A percentile compares a stretch with the other conserved stretches of the same genome.
Evolutionary conservation across 2,888 invertebrate species (phyloP).

Genomic region (Metopia argyrocephala): DNA sequence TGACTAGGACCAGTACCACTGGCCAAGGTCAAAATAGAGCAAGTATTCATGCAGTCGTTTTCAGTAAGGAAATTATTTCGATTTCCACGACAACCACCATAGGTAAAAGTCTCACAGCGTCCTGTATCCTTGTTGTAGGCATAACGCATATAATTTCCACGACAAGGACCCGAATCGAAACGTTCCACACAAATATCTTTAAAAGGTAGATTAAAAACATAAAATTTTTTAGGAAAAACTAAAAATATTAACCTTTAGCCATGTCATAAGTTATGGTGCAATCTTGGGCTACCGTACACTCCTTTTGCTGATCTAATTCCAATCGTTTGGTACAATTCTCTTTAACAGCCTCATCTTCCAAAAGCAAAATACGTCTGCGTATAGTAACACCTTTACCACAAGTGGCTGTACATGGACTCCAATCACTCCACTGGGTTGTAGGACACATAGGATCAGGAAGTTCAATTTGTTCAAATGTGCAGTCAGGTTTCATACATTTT

Average conservation of each 20-base stretch:
- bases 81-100: slow-evolving; percentile 94
- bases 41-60: slow-evolving; percentile 87
- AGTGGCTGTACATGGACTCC: slow-evolving; percentile 94
- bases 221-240: not conserved
- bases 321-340: slow-evolving; percentile 84
- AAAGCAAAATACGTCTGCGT: slow-evolving; percentile 85
- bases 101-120: slow-evolving; percentile 91
- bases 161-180: slow-evolving; percentile 90
- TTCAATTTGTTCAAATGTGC: slow-evolving; percentile 80
- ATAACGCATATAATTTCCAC: slow-evolving; percentile 92
- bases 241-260: slow-evolving; percentile 83
- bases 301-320: slow-evolving; percentile 87
- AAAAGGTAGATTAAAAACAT: no score
- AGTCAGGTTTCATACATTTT: slow-evolving; percentile 85
- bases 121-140: slow-evolving; percentile 87
- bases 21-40: slow-evolving; percentile 74
- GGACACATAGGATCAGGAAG: slow-evolving; percentile 82
- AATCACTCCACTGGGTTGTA: slow-evolving; percentile 93
- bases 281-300: slow-evolving; percentile 84
- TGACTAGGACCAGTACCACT: slow-evolving; percentile 34
- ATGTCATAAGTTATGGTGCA: slow-evolving; percentile 86
- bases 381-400: slow-evolving; percentile 88
- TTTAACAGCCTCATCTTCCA: slow-evolving; percentile 82
- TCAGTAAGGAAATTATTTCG: slow-evolving; percentile 92
- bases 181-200: slow-evolving; percentile 90